phyloP scores from a whole-genome alignment of 2,113 vertebrate species.

The Daphoenositta chrysoptera region DNA sequence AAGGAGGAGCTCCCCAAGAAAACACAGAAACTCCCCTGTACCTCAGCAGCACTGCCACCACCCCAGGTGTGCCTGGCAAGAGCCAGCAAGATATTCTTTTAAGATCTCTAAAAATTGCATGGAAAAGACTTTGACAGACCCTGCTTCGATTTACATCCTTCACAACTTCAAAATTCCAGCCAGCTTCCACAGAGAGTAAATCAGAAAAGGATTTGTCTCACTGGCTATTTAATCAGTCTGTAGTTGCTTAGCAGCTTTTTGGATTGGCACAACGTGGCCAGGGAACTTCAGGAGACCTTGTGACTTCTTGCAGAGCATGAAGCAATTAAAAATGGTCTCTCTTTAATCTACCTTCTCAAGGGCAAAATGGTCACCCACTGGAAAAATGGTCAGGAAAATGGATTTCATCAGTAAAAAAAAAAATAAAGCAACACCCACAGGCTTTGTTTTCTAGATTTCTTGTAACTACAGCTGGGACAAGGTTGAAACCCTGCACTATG shows the following conservation, averaged over 20 bases:
- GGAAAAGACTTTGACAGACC: not conserved
- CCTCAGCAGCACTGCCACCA: not conserved
- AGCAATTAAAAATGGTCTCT: not conserved
- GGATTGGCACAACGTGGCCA: not conserved
- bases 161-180: not conserved
- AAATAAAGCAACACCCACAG: rapidly evolving
- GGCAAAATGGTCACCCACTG: not conserved
- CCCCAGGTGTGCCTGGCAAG: not conserved
- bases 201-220: not conserved
- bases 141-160: not conserved
- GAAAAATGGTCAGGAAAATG: not conserved
- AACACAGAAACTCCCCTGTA: not conserved
- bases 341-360: not conserved
- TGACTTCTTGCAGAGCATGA: not conserved
- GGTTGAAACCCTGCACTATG: not conserved
- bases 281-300: not conserved
- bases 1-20: not conserved
- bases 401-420: not conserved
- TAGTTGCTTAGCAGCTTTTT: not conserved
- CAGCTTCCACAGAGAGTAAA: not conserved
- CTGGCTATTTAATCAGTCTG: not conserved
- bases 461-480: not conserved
- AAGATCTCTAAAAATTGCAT: not conserved
- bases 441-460: not conserved
- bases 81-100: not conserved